Evolutionary conservation across 1,140 invertebrate genomes (phyloP), one percentile per base, ranked within the genome.

Genomic region (Vanessa atalanta): DNA sequence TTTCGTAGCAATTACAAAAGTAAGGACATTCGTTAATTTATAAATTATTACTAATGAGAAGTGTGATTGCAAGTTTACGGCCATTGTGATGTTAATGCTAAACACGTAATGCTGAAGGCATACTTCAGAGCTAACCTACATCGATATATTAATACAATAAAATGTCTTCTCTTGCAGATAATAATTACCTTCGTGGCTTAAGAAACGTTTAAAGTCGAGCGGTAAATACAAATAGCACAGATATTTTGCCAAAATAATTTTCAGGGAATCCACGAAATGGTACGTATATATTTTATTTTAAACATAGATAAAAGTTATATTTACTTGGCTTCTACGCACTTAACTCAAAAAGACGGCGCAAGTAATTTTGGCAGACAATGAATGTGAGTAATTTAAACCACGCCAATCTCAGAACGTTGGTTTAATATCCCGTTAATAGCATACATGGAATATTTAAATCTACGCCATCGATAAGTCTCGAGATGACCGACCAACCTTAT

Each of bases 311-410:
- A 67, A 70, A 63, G 50, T 70, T 61, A 23, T 13, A 12, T 63
- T 73, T 66, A 63, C 51, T 74, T 66, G 66, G 37, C 63, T 50
- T 43, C 55, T 74, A 66, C 72, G 72, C 72, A 74, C 50, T 15
- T 23, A 64, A 71, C 37, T 61, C 8, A 61, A 16, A 65, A 67
- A 55, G 64, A 63, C 73, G 77, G 72, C 82, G 80, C 77, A 75
- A 79, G 72, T 77, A 63, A 75, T 75, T 81, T 82, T 83, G 82
- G 80, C 82, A 85, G 68, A 77, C 53, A 50, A 20, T 67, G 69
- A 47, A 53, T 73, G 43, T 57, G 70, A 61, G 64, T 57, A 73
- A 65, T 72, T 73, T 51, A 65, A 20, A 55, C 37, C 53, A 71
- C 26, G 63, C 47, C 60, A 43, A 67, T 63, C 47, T 20, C 13